Conservation (phyloP, 2,888 invertebrate species). For the Girardia tigrina region DNA sequence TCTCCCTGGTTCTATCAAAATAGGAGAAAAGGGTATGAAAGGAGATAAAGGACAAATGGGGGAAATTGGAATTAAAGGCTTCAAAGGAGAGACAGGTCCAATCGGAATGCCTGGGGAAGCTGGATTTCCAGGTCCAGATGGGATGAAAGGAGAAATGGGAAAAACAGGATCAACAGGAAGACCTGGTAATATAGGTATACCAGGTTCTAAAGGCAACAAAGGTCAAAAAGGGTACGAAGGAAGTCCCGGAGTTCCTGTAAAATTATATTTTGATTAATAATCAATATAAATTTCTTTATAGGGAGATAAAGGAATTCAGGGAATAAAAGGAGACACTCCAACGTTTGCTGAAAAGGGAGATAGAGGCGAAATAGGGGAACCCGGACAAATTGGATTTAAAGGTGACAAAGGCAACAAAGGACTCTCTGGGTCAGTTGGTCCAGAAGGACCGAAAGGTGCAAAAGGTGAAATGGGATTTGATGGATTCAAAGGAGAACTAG, state of each 20-base stretch:
- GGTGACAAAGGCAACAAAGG: not conserved
- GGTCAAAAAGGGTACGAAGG: not conserved
- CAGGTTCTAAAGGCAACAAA: not conserved
- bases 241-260: not conserved
- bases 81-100: not conserved
- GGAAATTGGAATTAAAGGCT: conserved; percentile 1
- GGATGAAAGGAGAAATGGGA: not conserved
- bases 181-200: not conserved
- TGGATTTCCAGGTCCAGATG: not conserved
- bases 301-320: conserved; percentile 26
- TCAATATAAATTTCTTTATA: not conserved
- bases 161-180: not conserved
- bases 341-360: not conserved
- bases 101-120: not conserved
- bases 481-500: not conserved
- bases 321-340: not conserved
- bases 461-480: not conserved
- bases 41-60: conserved; percentile 1
- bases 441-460: not conserved
- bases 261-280: not conserved
- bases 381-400: conserved; percentile 1
- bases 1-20: not conserved
- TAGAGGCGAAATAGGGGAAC: not conserved
- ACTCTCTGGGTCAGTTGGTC: not conserved
- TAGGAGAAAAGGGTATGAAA: not conserved